phyloP scores from a whole-genome alignment of 2,888 invertebrate genomes.

The Brachypalpus laphriformis region DNA sequence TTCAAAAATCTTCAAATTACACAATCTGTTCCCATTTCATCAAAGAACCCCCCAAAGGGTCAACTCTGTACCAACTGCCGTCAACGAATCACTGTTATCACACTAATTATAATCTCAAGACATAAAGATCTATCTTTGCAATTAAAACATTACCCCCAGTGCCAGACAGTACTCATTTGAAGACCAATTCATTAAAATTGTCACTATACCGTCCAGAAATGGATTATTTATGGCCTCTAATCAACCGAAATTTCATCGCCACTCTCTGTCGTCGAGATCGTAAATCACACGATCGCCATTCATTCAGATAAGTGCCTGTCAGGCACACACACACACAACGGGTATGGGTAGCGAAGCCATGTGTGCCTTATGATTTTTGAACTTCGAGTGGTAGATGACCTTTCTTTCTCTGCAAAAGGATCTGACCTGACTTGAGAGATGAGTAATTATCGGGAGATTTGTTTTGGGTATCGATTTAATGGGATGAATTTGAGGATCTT shows the following conservation, averaged over 20 bases:
- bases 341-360: not conserved
- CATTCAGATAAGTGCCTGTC: slow-evolving; percentile 68
- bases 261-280: slow-evolving; percentile 46
- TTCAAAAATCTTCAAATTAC: too few relatives aligned
- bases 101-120: slow-evolving; percentile 50
- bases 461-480: slow-evolving; percentile 33
- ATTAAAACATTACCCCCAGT: slow-evolving; percentile 6
- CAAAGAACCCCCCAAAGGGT: not conserved
- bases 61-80: not conserved
- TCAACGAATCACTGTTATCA: slow-evolving; percentile 55
- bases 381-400: slow-evolving; percentile 24
- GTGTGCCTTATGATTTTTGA: slow-evolving; percentile 17
- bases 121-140: slow-evolving; percentile 21
- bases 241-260: slow-evolving; percentile 69
- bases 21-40: not conserved
- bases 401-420: not conserved
- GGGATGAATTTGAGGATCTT: slow-evolving; percentile 15
- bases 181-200: slow-evolving; percentile 73
- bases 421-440: slow-evolving; percentile 1
- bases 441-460: slow-evolving; percentile 58
- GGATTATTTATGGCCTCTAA: slow-evolving; percentile 69
- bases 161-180: slow-evolving; percentile 19
- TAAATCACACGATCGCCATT: slow-evolving; percentile 72
- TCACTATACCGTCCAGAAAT: slow-evolving; percentile 50
- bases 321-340: slow-evolving; percentile 10